These are phyloP conservation scores for Vesta saturnalis DNA, from an alignment of 2,888 invertebrate species.

Conservation along the genomic window DNA sequence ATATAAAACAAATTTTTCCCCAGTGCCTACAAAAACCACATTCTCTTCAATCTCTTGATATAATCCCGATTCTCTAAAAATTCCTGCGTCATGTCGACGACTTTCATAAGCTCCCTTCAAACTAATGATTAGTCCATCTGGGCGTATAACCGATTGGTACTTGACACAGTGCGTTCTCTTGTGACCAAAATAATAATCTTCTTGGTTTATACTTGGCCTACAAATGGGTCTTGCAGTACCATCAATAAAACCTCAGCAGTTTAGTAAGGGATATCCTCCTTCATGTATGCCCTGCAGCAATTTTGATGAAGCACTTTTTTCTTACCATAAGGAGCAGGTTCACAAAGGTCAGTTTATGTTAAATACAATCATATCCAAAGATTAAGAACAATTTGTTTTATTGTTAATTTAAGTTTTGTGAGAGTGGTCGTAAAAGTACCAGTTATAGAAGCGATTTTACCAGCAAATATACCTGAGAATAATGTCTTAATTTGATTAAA, in stretches of 20 bases:
- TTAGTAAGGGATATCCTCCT: constrained; percentile 1
- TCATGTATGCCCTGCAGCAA: constrained; percentile 1
- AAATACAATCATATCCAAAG: constrained; percentile 2
- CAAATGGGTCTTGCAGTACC: constrained; percentile 39
- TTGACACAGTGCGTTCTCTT: constrained; percentile 37
- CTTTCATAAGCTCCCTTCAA: constrained; percentile 40
- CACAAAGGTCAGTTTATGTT: not conserved
- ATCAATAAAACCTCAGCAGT: constrained; percentile 41
- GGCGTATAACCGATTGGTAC: constrained; percentile 38
- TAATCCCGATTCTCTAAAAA: constrained; percentile 10
- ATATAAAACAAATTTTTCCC: constrained; percentile 9
- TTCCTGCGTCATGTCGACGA: constrained; percentile 39
- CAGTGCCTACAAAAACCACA: constrained; percentile 12
- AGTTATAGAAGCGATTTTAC: constrained; percentile 4
- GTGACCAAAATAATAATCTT: constrained; percentile 37
- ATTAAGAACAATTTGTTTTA: not conserved
- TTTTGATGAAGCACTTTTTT: constrained; percentile 1
- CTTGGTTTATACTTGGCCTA: constrained; percentile 33
- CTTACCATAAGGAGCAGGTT: not conserved
- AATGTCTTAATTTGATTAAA: constrained; percentile 10
- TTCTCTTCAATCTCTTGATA: constrained; percentile 35
- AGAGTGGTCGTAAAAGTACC: not conserved
- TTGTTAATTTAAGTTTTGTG: constrained; percentile 3
- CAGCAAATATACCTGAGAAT: constrained; percentile 3
- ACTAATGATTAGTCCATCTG: constrained; percentile 42